Conservation (phyloP, 2,797 vertebrate species). For the Characodon lateralis region DNA sequence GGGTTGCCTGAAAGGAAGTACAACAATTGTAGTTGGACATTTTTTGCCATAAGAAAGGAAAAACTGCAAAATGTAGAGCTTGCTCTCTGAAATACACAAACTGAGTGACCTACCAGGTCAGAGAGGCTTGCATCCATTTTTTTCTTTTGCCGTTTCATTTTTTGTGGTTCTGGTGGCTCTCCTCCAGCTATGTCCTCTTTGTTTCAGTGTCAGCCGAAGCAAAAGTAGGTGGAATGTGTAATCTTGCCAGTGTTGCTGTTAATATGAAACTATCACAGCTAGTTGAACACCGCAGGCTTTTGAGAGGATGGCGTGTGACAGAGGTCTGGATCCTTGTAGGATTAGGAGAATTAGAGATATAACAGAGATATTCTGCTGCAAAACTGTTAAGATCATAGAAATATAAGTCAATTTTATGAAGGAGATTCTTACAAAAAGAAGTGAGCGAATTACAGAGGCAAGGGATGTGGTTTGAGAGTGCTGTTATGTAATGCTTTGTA, state of each 20-base stretch:
- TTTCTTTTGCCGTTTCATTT: slow-evolving; percentile 18
- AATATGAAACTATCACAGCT: slow-evolving; percentile 53
- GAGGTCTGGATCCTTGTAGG: slow-evolving; percentile 15
- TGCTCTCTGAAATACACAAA: slow-evolving; percentile 18
- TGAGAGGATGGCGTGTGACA: slow-evolving; percentile 33
- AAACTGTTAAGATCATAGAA: slow-evolving; percentile 6
- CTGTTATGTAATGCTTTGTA: slow-evolving; percentile 40
- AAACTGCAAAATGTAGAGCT: slow-evolving; percentile 43
- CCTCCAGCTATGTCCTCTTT: slow-evolving; percentile 62
- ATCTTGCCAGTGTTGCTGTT: slow-evolving; percentile 53
- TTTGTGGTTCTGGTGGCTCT: slow-evolving; percentile 42
- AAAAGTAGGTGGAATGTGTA: slow-evolving; percentile 39
- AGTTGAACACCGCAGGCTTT: slow-evolving; percentile 22
- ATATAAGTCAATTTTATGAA: slow-evolving; percentile 18
- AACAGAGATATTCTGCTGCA: slow-evolving; percentile 7
- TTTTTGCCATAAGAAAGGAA: slow-evolving; percentile 35
- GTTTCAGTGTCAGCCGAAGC: slow-evolving; percentile 40
- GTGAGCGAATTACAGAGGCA: slow-evolving; percentile 35
- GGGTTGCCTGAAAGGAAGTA: slow-evolving; percentile 46
- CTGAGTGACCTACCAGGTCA: slow-evolving; percentile 48
- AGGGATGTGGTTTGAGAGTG: slow-evolving; percentile 29
- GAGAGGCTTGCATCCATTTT: slow-evolving; percentile 50
- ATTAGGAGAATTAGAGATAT: slow-evolving; percentile 12
- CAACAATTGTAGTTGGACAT: slow-evolving; percentile 27
- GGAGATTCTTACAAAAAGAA: slow-evolving; percentile 32